These are phyloP conservation scores for Pelecanoides urinatrix DNA, from an alignment of 2,113 vertebrate species.

Conservation along the genomic window DNA sequence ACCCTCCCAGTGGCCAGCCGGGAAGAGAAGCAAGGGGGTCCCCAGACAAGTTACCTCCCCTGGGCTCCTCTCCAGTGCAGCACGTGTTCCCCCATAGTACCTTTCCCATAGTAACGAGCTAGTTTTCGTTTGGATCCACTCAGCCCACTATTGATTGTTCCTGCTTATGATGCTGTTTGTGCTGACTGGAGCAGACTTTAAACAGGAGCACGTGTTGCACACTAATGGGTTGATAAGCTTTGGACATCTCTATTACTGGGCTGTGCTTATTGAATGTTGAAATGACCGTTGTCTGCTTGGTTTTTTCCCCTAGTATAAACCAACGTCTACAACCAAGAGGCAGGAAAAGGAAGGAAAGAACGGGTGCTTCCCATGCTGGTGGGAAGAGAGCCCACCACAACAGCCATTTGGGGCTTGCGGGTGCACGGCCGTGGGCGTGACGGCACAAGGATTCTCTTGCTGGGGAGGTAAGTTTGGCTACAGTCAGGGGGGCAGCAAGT, in stretches of 20 bases:
- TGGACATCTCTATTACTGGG: not conserved
- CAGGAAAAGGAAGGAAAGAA: not conserved
- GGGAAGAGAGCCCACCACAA: not conserved
- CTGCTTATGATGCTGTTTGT: not conserved
- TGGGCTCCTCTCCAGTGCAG: not conserved
- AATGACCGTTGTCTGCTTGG: not conserved
- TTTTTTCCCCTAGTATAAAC: not conserved
- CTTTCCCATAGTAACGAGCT: not conserved
- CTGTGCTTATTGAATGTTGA: not conserved
- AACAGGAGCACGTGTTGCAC: not conserved
- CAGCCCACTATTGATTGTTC: not conserved
- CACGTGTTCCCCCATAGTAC: fast-evolving
- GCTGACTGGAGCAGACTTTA: not conserved
- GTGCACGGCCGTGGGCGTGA: fast-evolving
- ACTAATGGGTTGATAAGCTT: not conserved
- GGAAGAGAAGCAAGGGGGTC: not conserved
- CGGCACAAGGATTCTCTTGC: not conserved
- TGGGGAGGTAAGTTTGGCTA: not conserved
- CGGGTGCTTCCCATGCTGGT: not conserved
- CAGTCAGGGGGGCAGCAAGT: not conserved
- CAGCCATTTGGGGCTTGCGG: not conserved
- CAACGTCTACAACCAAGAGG: not conserved
- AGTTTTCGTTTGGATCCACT: not conserved
- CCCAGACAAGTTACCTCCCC: not conserved
- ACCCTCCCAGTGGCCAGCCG: not conserved